Conservation (phyloP, 2,888 invertebrate species). For the Acanthoscelides obtectus region DNA sequence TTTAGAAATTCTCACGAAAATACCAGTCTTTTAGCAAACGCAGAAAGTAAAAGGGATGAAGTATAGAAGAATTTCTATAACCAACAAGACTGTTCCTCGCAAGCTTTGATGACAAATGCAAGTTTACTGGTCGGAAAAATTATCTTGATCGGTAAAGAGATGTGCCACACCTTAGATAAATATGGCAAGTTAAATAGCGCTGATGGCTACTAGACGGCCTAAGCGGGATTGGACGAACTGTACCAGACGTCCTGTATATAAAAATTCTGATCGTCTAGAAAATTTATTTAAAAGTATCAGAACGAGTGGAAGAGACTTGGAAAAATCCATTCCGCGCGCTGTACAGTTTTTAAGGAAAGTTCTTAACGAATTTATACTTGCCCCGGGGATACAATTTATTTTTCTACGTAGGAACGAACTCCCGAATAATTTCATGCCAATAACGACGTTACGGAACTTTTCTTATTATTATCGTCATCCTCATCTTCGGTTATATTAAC, state of each 20-base stretch:
- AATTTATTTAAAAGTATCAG: not conserved
- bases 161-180: no score
- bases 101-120: no score
- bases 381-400: slow-evolving; percentile 35
- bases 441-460: slow-evolving; percentile 37
- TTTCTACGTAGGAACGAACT: slow-evolving; percentile 23
- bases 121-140: no score
- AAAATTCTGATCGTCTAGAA: not conserved
- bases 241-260: not conserved
- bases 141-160: no score
- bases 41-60: no score
- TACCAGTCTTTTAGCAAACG: no score
- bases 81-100: no score
- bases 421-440: slow-evolving; percentile 35
- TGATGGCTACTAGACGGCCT: no score
- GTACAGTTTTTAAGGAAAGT: slow-evolving; percentile 18
- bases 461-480: slow-evolving; percentile 35
- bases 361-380: slow-evolving; percentile 25
- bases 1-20: no score
- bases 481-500: slow-evolving; percentile 17
- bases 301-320: not conserved
- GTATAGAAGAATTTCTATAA: no score
- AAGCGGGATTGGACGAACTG: no score
- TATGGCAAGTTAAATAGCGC: no score
- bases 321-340: slow-evolving; percentile 3